These are phyloP conservation scores for Sphenopsis melanotis DNA, from an alignment of 2,797 vertebrate species.

Conservation along the genomic window DNA sequence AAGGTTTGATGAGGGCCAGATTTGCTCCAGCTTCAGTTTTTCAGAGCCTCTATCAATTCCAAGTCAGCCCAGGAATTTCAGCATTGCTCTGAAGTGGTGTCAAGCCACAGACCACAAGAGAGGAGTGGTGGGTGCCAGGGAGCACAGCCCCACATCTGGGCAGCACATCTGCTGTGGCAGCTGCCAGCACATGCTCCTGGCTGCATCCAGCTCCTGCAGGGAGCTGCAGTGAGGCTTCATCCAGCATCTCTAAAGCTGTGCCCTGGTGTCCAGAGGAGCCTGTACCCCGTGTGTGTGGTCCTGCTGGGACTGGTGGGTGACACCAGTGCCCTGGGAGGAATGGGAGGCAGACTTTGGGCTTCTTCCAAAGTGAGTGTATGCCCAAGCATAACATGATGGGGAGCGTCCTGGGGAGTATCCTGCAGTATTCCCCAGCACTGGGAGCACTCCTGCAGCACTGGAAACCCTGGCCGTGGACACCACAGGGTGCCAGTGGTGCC, in stretches of 20 bases:
- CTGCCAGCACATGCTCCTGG: not conserved
- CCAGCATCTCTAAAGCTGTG: not conserved
- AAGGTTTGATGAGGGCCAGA: not conserved
- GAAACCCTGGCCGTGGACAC: fast-evolving
- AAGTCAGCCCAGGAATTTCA: not conserved
- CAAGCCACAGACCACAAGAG: not conserved
- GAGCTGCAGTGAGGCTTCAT: not conserved
- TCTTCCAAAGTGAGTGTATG: not conserved
- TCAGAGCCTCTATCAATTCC: not conserved
- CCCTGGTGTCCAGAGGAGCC: not conserved
- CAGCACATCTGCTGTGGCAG: not conserved
- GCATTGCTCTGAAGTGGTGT: not conserved
- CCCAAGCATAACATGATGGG: fast-evolving
- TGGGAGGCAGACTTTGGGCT: not conserved
- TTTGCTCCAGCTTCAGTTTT: not conserved
- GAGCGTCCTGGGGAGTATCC: not conserved
- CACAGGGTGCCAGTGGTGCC: fast-evolving
- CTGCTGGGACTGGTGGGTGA: not conserved
- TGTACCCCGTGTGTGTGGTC: not conserved
- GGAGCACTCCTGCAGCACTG: fast-evolving
- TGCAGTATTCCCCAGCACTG: not conserved
- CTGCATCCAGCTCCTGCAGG: not conserved
- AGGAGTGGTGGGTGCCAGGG: not conserved
- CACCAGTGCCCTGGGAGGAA: not conserved
- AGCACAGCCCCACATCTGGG: not conserved